A percentile compares a stretch with the other conserved stretches of the same genome.
Conservation (phyloP, 2,113 vertebrate genomes). For the Ornithorhynchus anatinus region DNA sequence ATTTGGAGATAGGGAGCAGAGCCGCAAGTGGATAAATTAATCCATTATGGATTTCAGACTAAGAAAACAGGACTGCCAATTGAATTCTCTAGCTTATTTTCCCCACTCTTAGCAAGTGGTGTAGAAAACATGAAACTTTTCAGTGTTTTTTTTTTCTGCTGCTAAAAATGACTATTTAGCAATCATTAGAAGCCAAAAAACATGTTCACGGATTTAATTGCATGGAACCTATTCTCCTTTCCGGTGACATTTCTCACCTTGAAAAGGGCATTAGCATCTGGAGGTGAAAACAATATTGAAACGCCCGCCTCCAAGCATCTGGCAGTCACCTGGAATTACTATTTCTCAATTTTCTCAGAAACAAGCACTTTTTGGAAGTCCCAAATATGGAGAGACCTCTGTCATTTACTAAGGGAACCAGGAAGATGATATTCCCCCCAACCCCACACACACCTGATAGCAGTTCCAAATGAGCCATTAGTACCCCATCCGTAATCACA, state of each 20-base stretch:
- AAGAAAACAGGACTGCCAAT: conserved; percentile 9
- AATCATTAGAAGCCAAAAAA: conserved; percentile 45
- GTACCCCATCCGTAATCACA: conserved; percentile 20
- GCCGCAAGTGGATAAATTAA: conserved; percentile 11
- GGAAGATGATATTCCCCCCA: conserved; percentile 36
- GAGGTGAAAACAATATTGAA: conserved; percentile 67
- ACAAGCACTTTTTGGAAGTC: conserved; percentile 61
- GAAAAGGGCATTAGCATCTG: conserved; percentile 65
- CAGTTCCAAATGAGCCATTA: conserved; percentile 43
- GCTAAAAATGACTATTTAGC: conserved; percentile 51
- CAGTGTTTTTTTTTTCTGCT: conserved; percentile 41
- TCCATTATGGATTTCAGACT: conserved; percentile 4
- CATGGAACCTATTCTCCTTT: conserved; percentile 61
- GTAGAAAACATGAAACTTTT: conserved; percentile 9
- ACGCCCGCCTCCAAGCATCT: conserved; percentile 63
- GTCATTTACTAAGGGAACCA: conserved; percentile 62
- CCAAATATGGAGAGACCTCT: conserved; percentile 55
- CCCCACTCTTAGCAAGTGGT: background rate
- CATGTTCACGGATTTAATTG: conserved; percentile 59
- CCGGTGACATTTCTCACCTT: conserved; percentile 63
- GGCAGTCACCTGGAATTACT: conserved; percentile 60
- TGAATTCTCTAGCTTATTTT: conserved; percentile 17
- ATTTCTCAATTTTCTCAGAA: conserved; percentile 62
- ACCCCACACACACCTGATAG: conserved; percentile 27
- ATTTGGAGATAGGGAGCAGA: background rate